phyloP scores from a whole-genome alignment of 2,113 vertebrate genomes.

The Paratilapia polleni region DNA sequence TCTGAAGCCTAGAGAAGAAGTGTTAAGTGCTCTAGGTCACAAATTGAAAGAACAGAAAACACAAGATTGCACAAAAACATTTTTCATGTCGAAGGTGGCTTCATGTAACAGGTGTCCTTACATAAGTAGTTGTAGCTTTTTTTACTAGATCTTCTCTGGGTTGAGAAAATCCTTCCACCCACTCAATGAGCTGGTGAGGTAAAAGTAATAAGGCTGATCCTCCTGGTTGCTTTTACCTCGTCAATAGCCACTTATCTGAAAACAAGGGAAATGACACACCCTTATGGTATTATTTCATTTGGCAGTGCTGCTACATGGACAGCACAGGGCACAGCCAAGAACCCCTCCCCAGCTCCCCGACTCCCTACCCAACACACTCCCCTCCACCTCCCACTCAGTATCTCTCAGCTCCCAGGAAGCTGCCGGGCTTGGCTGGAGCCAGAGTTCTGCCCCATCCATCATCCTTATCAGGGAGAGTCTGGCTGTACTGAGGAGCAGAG shows the following conservation, averaged over 20 bases:
- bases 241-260: background rate
- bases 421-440: conserved; percentile 87
- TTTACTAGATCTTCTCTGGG: background rate
- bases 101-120: no score
- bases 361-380: background rate
- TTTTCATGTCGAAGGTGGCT: background rate
- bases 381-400: conserved; percentile 39
- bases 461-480: conserved; percentile 88
- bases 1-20: rapidly evolving
- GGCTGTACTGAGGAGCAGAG: conserved; percentile 73
- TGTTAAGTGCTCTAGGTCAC: background rate
- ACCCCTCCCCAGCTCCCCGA: background rate
- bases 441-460: conserved; percentile 89
- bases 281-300: conserved; percentile 4
- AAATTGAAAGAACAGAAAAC: background rate
- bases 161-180: no score
- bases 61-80: background rate
- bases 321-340: background rate
- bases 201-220: background rate
- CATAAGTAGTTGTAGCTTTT: no score
- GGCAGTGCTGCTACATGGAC: background rate
- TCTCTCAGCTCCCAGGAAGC: conserved; percentile 86
- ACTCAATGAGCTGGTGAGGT: background rate
- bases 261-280: background rate
- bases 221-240: background rate